Base-by-base conservation (phyloP, 2,797 vertebrate genomes). In the Epinephelus coioides region DNA sequence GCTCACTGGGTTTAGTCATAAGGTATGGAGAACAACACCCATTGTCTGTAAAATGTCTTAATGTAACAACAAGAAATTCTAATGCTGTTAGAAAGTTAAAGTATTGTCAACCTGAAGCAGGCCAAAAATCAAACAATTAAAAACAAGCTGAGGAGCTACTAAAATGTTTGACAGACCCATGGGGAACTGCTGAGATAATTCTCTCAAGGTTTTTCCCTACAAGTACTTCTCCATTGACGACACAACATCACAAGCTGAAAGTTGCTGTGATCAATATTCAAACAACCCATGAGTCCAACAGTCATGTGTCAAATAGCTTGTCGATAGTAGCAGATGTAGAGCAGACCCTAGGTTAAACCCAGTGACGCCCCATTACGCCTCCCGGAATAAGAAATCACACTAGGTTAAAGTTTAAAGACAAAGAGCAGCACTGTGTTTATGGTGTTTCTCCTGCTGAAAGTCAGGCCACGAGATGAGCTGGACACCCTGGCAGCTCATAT, bases 351-450 rank as follows among this genome's bases (percentile, higher is more conserved):
- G 0, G 25, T 69, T 11, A 43, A 85, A 64, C 19, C 23, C 55
- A 17, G 60, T 44, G 72, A 73, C 9, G 11, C 46, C 51, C 3
- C 43, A n/a, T 63, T 62, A 80, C 2, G 6, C 40, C 55, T 5
- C 25, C 43, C 0, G 1, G 4, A 38, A 67, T 17, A 34, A 59
- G 43, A 51, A 79, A 70, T 70, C 56, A 19, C 40, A 6, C 34
- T 38, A 0, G 9, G 19, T 47, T 47, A 23, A 51, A 44, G 69
- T 40, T n/a, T 1, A 0, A 2, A 83, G 21, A 90, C 88, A 91
- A 88, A 88, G 87, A 76, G 67, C 62, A 1, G 21, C 78, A 81
- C 75, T 90, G 89, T 90, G 59, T 77, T 60, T n/a, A 5, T 66
- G 0, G 14, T 61, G 66, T 67, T 81, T 68, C 44, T 65, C 5